Evolutionary conservation across 1,140 invertebrate genomes (phyloP).

Genomic region (Drosophila novamexicana): DNA sequence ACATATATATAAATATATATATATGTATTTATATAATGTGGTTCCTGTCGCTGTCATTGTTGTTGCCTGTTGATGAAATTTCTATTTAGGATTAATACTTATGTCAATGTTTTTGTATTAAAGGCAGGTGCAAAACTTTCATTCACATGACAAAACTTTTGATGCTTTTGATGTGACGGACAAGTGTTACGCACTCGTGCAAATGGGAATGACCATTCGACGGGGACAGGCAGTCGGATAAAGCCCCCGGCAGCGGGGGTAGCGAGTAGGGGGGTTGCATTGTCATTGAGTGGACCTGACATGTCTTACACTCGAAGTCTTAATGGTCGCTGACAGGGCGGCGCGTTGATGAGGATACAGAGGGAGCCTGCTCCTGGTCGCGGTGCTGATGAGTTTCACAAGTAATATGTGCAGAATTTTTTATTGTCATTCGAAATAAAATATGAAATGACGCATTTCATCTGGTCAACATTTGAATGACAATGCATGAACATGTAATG

Average conservation of each 20-base stretch:
- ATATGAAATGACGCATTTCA: slow-evolving; percentile 55
- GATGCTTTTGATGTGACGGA: slow-evolving; percentile 76
- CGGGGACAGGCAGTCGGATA: background rate
- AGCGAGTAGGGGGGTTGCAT: slow-evolving; percentile 9
- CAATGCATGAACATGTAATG: slow-evolving; percentile 33
- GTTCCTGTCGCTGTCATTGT: slow-evolving; percentile 21
- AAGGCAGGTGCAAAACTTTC: slow-evolving; percentile 69
- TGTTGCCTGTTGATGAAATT: slow-evolving; percentile 66
- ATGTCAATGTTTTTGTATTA: slow-evolving; percentile 66
- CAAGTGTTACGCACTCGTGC: slow-evolving; percentile 57
- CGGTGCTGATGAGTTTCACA: slow-evolving; percentile 8
- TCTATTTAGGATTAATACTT: slow-evolving; percentile 77
- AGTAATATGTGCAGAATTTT: slow-evolving; percentile 51
- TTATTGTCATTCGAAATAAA: slow-evolving; percentile 49
- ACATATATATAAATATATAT: background rate
- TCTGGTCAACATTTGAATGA: slow-evolving; percentile 57
- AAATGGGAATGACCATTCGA: slow-evolving; percentile 32
- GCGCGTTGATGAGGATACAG: slow-evolving; percentile 66
- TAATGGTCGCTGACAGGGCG: slow-evolving; percentile 60
- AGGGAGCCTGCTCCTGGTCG: background rate
- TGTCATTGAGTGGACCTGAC: slow-evolving; percentile 68
- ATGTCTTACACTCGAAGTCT: slow-evolving; percentile 74
- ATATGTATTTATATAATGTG: background rate
- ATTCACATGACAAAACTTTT: slow-evolving; percentile 74
- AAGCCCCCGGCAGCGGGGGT: background rate